These are phyloP conservation scores for Nemotelus pantherinus DNA, from an alignment of 2,888 invertebrate species.

Conservation along the genomic window DNA sequence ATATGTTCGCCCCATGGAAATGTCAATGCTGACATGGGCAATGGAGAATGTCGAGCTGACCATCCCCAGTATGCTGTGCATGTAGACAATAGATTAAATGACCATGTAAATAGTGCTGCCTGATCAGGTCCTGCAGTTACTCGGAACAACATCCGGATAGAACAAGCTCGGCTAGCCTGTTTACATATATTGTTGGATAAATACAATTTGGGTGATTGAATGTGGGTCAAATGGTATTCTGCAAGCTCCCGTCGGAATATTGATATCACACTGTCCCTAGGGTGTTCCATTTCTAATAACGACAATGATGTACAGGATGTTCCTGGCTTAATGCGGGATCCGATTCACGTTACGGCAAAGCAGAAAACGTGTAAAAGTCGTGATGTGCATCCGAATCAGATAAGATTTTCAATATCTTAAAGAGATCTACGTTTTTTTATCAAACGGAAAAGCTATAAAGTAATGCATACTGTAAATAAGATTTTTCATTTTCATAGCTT, in stretches of 20 bases:
- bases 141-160: conserved; percentile 2
- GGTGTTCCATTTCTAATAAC: not conserved
- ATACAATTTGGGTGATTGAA: conserved; percentile 32
- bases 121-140: conserved; percentile 18
- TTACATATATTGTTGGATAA: conserved; percentile 29
- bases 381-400: too few relatives aligned
- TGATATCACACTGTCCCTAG: not conserved
- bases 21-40: not conserved
- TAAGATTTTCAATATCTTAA: too few relatives aligned
- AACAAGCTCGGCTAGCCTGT: conserved; percentile 10
- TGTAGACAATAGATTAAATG: conserved; percentile 18
- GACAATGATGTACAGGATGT: too few relatives aligned
- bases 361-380: too few relatives aligned
- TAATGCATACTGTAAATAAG: too few relatives aligned
- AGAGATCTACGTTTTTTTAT: too few relatives aligned
- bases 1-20: conserved; percentile 24
- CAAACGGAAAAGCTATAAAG: too few relatives aligned
- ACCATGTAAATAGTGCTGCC: conserved; percentile 33
- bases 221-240: conserved; percentile 26
- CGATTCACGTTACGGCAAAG: too few relatives aligned
- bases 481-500: too few relatives aligned
- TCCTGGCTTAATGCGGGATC: too few relatives aligned
- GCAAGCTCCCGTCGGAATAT: not conserved
- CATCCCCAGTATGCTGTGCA: conserved; percentile 10
- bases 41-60: not conserved